Conservation (phyloP, 2,888 invertebrate species). For the Galerucella pusilla region DNA sequence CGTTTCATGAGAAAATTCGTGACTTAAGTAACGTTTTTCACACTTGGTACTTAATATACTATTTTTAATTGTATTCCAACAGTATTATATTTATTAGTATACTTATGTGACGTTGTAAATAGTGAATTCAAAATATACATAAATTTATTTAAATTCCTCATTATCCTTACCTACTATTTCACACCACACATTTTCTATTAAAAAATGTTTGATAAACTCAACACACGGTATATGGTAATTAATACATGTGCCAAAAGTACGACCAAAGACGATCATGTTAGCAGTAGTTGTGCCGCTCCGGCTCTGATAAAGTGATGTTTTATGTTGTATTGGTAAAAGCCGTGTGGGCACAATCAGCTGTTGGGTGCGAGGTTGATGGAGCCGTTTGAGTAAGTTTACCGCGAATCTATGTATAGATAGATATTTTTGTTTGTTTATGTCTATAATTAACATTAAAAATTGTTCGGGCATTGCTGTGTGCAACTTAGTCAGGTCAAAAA, state of each 20-base stretch:
- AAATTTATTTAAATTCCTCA: no score
- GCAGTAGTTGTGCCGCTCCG: conserved; percentile 4
- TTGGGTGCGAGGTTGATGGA: conserved; percentile 30
- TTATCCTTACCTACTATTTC: no score
- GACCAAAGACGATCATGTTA: neutral
- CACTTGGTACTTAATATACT: no score
- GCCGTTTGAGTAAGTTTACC: conserved; percentile 50
- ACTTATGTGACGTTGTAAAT: no score
- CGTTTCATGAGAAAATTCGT: no score
- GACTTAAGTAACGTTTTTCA: no score
- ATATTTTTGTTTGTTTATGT: conserved; percentile 68
- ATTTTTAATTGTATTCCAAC: no score
- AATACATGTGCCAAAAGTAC: neutral
- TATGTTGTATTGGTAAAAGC: conserved; percentile 18
- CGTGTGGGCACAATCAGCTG: conserved; percentile 32
- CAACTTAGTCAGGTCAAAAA: conserved; percentile 68
- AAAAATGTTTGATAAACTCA: no score
- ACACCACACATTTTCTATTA: no score
- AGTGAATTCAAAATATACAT: no score
- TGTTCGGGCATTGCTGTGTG: conserved; percentile 65
- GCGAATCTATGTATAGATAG: conserved; percentile 67
- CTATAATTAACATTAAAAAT: conserved; percentile 68
- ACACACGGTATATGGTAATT: neutral
- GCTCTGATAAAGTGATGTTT: conserved; percentile 7
- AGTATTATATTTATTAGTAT: no score